phyloP scores from a whole-genome alignment of 2,797 vertebrate genomes.

The Dermochelys coriacea region DNA sequence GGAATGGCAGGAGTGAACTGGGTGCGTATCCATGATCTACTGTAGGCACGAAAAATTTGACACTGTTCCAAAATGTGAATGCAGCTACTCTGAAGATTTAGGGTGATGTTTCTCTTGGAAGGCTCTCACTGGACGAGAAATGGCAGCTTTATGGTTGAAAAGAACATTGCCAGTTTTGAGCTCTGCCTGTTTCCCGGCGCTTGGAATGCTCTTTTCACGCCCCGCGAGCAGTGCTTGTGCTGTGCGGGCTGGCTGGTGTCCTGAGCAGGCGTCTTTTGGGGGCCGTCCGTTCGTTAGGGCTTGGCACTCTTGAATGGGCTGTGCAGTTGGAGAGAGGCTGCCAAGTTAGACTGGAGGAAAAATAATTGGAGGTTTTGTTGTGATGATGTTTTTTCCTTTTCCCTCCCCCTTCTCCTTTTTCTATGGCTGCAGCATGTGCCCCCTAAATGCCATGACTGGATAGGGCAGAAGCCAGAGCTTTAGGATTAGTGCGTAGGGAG shows the following conservation, averaged over 20 bases:
- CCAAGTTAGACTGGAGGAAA: neutral
- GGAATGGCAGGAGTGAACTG: slow-evolving; percentile 57
- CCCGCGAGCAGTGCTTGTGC: neutral
- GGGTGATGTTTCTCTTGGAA: neutral
- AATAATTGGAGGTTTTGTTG: neutral
- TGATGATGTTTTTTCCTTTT: neutral
- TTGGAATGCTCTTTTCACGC: neutral
- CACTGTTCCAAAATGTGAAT: slow-evolving; percentile 14
- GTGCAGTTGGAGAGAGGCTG: neutral
- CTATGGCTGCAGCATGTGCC: slow-evolving; percentile 75
- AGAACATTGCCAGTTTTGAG: slow-evolving; percentile 19
- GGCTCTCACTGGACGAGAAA: neutral
- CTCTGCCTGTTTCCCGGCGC: neutral
- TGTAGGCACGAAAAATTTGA: slow-evolving; percentile 22
- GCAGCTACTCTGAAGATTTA: neutral
- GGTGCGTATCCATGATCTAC: slow-evolving; percentile 33
- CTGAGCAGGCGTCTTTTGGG: accelerated
- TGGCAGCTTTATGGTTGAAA: slow-evolving; percentile 25
- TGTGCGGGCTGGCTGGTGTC: neutral
- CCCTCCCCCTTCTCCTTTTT: slow-evolving; percentile 19
- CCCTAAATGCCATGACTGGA: slow-evolving; percentile 86
- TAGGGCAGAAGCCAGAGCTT: slow-evolving; percentile 74
- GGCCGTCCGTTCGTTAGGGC: neutral
- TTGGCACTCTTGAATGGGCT: neutral
- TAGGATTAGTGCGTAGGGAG: slow-evolving; percentile 87